phyloP scores from a whole-genome alignment of 1,140 invertebrate species.

The Pomacea maculata region DNA sequence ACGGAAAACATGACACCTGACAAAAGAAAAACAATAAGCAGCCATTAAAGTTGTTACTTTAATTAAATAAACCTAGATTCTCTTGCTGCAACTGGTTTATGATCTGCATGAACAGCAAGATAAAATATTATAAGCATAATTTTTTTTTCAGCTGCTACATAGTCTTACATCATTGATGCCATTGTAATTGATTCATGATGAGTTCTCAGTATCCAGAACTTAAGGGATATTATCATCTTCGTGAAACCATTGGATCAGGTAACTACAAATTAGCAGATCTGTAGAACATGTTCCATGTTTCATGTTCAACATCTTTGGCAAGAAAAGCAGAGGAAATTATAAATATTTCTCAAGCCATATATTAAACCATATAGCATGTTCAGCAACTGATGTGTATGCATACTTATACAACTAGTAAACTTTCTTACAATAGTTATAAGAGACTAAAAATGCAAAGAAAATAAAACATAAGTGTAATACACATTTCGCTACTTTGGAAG shows the following conservation, averaged over 20 bases:
- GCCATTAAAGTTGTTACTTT: no score
- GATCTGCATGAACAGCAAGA: no score
- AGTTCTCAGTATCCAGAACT: conserved; percentile 54
- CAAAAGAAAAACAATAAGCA: no score
- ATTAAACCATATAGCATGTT: no score
- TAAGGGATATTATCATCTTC: conserved; percentile 72
- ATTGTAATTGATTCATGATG: conserved; percentile 14
- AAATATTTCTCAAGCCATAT: no score
- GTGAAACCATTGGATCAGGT: conserved; percentile 78
- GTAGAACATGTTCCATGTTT: no score
- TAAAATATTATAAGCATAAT: neutral
- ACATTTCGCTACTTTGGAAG: neutral
- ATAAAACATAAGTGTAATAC: neutral
- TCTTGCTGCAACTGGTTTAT: no score
- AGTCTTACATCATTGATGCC: neutral
- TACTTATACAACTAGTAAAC: neutral
- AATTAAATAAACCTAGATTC: no score
- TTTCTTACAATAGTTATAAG: neutral
- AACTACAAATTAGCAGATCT: conserved; percentile 4
- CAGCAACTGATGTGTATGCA: neutral
- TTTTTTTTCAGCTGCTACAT: neutral
- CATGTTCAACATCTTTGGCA: no score
- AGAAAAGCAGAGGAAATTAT: no score
- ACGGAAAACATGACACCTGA: no score
- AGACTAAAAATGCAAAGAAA: neutral